Percentiles rank a stretch among this genome's conserved stretches.
These are phyloP conservation scores for Archips crataeganus DNA, from an alignment of 2,888 invertebrate species.

Conservation along the genomic window DNA sequence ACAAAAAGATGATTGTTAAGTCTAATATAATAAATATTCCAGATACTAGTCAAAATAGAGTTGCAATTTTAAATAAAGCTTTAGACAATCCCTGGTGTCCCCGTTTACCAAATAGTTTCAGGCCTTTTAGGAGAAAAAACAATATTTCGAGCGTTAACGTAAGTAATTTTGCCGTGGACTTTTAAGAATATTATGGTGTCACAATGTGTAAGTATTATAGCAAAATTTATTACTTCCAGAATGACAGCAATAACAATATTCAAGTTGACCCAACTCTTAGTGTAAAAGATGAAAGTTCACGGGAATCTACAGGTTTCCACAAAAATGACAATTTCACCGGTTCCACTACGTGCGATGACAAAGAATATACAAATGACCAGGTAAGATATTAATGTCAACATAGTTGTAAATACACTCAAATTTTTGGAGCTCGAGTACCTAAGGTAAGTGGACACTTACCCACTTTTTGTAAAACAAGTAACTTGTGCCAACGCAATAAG, in stretches of 20 bases:
- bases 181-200: no score
- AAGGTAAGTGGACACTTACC: slow-evolving; percentile 2
- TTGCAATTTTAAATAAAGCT: slow-evolving; percentile 80
- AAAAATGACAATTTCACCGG: neutral
- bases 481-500: neutral
- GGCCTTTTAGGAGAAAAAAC: slow-evolving; percentile 65
- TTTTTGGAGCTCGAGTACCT: neutral
- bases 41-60: slow-evolving; percentile 42
- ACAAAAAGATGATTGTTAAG: neutral
- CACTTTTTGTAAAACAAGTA: slow-evolving; percentile 1
- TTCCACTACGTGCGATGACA: slow-evolving; percentile 4
- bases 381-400: slow-evolving; percentile 24
- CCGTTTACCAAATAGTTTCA: slow-evolving; percentile 67
- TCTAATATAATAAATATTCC: neutral
- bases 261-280: slow-evolving; percentile 38
- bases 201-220: neutral
- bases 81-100: slow-evolving; percentile 86
- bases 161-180: neutral
- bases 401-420: slow-evolving; percentile 6
- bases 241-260: slow-evolving; percentile 65
- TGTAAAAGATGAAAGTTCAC: slow-evolving; percentile 12
- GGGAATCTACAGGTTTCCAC: neutral
- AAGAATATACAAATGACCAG: slow-evolving; percentile 16
- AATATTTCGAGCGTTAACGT: slow-evolving; percentile 9
- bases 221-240: slow-evolving; percentile 19